Conservation (phyloP, 2,888 invertebrate species). For the Baccha elongata region DNA sequence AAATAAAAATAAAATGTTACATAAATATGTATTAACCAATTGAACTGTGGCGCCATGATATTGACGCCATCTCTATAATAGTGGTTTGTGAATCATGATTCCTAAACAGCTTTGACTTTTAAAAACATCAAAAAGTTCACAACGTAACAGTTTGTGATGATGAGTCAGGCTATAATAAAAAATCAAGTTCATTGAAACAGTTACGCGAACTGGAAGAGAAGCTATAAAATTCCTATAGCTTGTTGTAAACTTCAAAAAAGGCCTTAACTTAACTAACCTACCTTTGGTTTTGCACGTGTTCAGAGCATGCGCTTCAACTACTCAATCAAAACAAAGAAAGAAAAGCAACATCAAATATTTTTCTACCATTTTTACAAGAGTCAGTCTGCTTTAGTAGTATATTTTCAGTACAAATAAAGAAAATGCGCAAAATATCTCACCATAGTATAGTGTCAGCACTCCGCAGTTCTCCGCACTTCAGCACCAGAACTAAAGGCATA, state of each 20-base stretch:
- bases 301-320: conserved; percentile 1
- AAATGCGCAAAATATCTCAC: conserved; percentile 50
- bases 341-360: background rate
- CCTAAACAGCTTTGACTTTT: conserved; percentile 1
- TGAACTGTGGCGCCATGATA: conserved; percentile 5
- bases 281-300: background rate
- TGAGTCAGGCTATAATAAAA: conserved; percentile 10
- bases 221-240: conserved; percentile 2
- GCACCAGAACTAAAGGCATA: background rate
- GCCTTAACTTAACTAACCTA: background rate
- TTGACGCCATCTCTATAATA: conserved; percentile 1
- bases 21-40: background rate
- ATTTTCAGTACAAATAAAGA: background rate
- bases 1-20: background rate
- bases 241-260: background rate
- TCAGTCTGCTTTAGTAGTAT: too few species aligned
- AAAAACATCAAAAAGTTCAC: background rate
- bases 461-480: too few species aligned
- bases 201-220: background rate
- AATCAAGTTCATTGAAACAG: background rate
- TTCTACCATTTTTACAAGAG: background rate
- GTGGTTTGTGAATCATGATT: background rate
- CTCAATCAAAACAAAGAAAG: background rate
- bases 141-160: background rate
- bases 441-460: conserved; percentile 5